Conservation (phyloP, 2,797 vertebrate genomes). For the Serranus cabrilla region DNA sequence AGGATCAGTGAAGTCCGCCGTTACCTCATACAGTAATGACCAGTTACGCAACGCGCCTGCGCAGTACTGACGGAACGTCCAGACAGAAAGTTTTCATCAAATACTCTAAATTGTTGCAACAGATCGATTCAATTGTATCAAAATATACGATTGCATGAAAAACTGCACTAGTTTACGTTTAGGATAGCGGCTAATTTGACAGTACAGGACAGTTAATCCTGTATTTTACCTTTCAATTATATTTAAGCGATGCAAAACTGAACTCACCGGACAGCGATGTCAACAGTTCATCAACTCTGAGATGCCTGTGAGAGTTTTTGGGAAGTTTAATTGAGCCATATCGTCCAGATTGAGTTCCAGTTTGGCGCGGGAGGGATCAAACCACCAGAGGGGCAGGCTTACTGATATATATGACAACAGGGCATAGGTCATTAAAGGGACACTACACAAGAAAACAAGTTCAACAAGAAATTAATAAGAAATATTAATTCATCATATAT, state of each 20-base stretch:
- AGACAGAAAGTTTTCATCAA: not conserved
- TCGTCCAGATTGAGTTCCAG: not conserved
- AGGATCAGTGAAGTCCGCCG: not conserved
- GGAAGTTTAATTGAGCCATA: conserved; percentile 23
- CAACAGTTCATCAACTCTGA: not conserved
- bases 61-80: accelerated
- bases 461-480: no score
- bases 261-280: conserved; percentile 47
- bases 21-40: not conserved
- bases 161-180: accelerated
- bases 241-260: not conserved
- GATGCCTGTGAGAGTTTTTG: not conserved
- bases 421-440: conserved; percentile 44
- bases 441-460: not conserved
- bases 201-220: not conserved
- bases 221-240: not conserved
- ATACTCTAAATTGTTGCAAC: not conserved
- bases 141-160: accelerated
- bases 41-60: conserved; percentile 21
- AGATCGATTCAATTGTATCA: accelerated
- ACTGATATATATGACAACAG: not conserved
- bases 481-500: no score
- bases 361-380: conserved; percentile 19
- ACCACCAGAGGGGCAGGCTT: conserved; percentile 24
- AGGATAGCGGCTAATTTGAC: not conserved